Evolutionary conservation across 2,888 invertebrate genomes (phyloP), one percentile per base, ranked within the genome.

Genomic region (Spodoptera littoralis): DNA sequence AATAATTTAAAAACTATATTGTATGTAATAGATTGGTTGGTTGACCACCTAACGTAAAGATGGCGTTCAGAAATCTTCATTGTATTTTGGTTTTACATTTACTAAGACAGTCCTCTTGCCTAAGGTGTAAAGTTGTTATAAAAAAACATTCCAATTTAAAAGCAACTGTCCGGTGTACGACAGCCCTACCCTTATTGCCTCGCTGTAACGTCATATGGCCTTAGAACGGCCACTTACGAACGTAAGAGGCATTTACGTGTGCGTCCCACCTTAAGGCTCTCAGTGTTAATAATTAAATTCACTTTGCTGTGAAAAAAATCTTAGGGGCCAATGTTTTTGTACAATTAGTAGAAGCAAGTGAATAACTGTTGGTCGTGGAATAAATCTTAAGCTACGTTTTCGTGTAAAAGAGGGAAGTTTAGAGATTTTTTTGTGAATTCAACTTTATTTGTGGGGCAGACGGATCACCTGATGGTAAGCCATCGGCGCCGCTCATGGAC

Each of bases 161-260:
- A 30, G 12, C 4, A 0, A 11, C 3, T 2, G 1, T 43, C 50
- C 52, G 50, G 41, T 79, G 50, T 77, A 3, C 77, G 70, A 36
- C 36, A 4, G 11, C 6, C 78, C 60, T 30, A 11, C 13, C 44
- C 49, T 66, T 72, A 79, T 71, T 57, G 64, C 76, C 56, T 47
- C 58, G 50, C 59, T 30, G 64, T 70, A 58, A 60, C 70, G 67
- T 60, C 60, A 72, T 68, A 70, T 60, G 52, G 60, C 73, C 60
- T 65, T 65, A 66, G 52, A 79, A 79, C 70, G 53, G 47, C 72
- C 79, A 82, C 83, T 84, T 81, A 76, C 67, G 59, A n/a, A 5
- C 62, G 45, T 67, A 70, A 77, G 75, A 71, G 70, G 55, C 71
- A 65, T 70, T 78, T 77, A 75, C 69, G 69, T 78, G 73, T 71